These are phyloP conservation scores for Macroglossus sobrinus DNA, from an alignment of 2,113 vertebrate species.

Conservation along the genomic window DNA sequence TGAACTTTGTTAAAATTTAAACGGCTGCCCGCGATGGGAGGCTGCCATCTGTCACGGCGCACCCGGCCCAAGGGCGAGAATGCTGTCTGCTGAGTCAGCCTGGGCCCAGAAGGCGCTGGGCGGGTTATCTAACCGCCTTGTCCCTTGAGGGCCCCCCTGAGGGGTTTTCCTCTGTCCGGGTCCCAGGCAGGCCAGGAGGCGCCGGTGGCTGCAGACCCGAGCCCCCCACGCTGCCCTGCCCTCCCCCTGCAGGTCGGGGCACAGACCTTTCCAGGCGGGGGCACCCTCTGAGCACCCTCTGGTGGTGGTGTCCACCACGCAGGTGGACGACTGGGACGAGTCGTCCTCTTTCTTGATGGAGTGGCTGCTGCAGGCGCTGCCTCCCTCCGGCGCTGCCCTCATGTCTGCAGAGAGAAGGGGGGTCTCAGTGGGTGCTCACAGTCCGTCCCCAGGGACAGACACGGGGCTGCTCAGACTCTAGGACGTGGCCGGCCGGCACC, in stretches of 20 bases:
- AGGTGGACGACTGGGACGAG: slow-evolving; percentile 90
- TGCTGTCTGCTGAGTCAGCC: not conserved
- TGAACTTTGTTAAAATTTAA: not conserved
- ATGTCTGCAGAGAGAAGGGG: slow-evolving; percentile 78
- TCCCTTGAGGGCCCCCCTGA: not conserved
- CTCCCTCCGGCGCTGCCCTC: slow-evolving; percentile 78
- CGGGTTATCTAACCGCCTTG: not conserved
- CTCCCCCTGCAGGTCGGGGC: rapidly evolving
- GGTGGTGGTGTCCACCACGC: slow-evolving; percentile 94
- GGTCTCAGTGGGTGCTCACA: not conserved
- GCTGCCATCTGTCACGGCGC: rapidly evolving
- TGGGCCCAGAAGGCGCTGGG: not conserved
- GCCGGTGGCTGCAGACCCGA: rapidly evolving
- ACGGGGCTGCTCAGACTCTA: not conserved
- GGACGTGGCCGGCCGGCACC: too few relatives aligned
- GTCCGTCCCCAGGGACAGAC: not conserved
- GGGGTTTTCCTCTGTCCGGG: not conserved
- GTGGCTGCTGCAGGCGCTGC: slow-evolving; percentile 82
- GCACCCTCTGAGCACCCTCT: slow-evolving; percentile 80
- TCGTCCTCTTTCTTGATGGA: slow-evolving; percentile 83
- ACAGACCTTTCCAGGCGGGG: slow-evolving; percentile 84
- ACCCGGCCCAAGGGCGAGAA: rapidly evolving
- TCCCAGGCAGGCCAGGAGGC: not conserved
- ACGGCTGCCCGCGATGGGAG: not conserved
- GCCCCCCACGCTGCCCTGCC: rapidly evolving